Evolutionary conservation across 2,797 vertebrate genomes (phyloP), one percentile per base, ranked within the genome.

Genomic region (Silurus lanzhouensis): DNA sequence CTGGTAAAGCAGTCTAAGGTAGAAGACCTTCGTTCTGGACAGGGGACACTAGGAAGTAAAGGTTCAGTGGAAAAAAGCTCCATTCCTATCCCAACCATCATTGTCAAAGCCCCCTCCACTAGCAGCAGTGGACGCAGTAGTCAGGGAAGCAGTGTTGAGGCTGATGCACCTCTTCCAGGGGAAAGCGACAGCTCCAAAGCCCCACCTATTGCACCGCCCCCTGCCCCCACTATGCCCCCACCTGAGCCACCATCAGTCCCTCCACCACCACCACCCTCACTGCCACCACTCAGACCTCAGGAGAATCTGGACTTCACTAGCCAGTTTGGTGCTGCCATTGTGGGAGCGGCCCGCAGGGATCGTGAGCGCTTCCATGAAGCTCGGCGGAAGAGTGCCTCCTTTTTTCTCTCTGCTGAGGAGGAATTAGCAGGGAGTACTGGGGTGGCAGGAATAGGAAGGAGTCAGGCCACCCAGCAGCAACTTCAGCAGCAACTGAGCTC

Each of bases 111-210:
- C 0, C 97, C 97, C 25, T 98, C 97, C 70, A 98, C 97, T 89
- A 98, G 97, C 92, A 98, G 97, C 93, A 98, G 97, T 83, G 97
- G 97, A 64, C 96, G 96, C 87, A 98, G 97, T 93, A 98, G 97
- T 90, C 97, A 98, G 91, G 97, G 97, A 85, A 98, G 97, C 94
- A 98, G 97, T 78, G 96, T 97, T 89, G 97, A 98, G 92, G 96
- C 96, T 0, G 95, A 96, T 44, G 92, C 88, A 3, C 91, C 94
- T 9, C 88, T 92, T 52, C 71, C 93, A 19, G 94, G 91, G 63
- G 94, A 95, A 83, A 84, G 87, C 0, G 93, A 94, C 12, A 96
- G 97, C 82, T 87, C 95, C 14, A 94, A 94, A 91, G 87, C 91
- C 3, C 92, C 92, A 27, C 92, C 93, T 0, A 91, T 92, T 27